Percentiles rank a stretch among this genome's conserved stretches.
Conservation (phyloP, 2,113 vertebrate genomes). For the Puffinus mauretanicus region DNA sequence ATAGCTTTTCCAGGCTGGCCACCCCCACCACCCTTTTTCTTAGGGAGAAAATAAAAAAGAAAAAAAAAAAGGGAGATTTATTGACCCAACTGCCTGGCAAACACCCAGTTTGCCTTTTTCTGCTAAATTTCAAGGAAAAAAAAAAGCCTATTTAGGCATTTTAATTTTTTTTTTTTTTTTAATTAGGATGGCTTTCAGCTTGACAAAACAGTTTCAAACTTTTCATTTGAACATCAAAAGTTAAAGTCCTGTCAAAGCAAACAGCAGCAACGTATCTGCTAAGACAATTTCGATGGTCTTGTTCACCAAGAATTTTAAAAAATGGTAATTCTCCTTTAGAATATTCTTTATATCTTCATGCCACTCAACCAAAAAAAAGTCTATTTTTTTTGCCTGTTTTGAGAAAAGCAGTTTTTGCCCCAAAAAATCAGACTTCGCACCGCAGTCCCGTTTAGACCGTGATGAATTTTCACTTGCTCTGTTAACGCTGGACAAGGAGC, state of each 20-base stretch:
- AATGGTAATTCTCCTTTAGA: neutral
- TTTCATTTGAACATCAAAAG: neutral
- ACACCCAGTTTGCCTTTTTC: neutral
- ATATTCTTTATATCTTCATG: neutral
- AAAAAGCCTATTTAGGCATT: neutral
- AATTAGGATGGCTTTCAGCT: neutral
- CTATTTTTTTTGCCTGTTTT: neutral
- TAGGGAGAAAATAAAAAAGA: neutral
- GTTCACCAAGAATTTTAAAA: neutral
- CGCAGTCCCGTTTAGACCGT: neutral
- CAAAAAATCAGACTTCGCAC: neutral
- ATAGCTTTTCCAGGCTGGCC: neutral
- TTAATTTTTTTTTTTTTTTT: neutral
- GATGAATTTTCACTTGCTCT: neutral
- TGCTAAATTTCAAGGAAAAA: neutral
- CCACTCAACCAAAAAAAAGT: neutral
- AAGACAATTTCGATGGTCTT: neutral
- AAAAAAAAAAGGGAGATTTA: neutral
- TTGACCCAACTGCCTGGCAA: neutral
- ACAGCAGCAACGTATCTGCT: fast-evolving
- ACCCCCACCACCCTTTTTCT: neutral
- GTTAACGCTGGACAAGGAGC: neutral
- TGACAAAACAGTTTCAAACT: neutral
- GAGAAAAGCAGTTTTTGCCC: neutral
- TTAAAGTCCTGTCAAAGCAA: neutral